Conservation (phyloP, 2,113 vertebrate species). For the Nothocercus julius region DNA sequence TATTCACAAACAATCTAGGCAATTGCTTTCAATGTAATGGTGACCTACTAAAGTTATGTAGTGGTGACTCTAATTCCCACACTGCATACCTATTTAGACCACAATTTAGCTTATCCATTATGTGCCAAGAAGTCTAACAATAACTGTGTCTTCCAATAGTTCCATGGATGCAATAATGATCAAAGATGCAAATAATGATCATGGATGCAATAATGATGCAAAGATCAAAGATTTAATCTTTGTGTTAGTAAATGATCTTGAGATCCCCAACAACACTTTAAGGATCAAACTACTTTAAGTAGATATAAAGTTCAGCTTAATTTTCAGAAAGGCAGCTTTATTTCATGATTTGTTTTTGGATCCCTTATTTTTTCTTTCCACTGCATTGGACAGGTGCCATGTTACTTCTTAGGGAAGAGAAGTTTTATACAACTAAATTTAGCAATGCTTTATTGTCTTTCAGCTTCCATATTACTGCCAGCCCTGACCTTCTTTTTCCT, state of each 20-base stretch:
- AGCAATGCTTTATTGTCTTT: not conserved
- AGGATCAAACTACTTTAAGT: not conserved
- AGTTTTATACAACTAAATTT: not conserved
- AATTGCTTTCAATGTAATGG: not conserved
- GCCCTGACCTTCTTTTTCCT: not conserved
- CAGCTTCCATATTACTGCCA: not conserved
- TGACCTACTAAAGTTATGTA: not conserved
- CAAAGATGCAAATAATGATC: too few relatives aligned
- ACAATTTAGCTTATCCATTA: not conserved
- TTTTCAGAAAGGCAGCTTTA: not conserved
- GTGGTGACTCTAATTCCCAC: not conserved
- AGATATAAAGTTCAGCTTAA: not conserved
- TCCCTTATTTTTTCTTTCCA: not conserved
- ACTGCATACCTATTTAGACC: not conserved
- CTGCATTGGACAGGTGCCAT: not conserved
- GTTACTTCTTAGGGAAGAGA: not conserved
- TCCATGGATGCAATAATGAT: not conserved
- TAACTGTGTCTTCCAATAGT: not conserved
- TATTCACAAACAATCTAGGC: not conserved
- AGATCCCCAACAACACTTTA: not conserved
- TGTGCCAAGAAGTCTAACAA: not conserved
- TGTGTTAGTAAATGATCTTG: not conserved
- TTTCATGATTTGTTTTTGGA: not conserved
- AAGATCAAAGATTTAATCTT: not conserved
- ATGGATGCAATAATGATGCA: not conserved